Percentiles rank a stretch among this genome's conserved stretches.
Conservation (phyloP, 92 coral and sea anemone genomes). For the Montipora capitata region DNA sequence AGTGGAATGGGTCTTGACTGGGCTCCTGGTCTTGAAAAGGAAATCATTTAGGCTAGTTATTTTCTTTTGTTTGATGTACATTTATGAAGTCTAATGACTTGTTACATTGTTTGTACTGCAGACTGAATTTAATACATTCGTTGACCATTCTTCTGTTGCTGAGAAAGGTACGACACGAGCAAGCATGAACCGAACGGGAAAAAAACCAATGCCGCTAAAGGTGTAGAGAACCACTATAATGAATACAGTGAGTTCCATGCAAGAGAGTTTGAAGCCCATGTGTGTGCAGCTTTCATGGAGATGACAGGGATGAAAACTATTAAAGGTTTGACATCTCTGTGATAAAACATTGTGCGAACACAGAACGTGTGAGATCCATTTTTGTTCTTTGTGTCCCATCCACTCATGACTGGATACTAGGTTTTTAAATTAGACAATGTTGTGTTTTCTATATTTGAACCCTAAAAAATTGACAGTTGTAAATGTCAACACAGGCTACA, state of each 20-base stretch:
- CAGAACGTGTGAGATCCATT: constrained; percentile 6
- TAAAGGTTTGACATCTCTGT: constrained; percentile 42
- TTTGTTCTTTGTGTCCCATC: neutral
- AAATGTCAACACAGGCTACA: constrained; percentile 7
- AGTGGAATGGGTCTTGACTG: neutral
- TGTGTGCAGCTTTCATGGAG: constrained; percentile 58
- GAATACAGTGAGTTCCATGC: constrained; percentile 67
- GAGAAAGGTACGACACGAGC: constrained; percentile 61
- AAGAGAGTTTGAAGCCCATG: constrained; percentile 64
- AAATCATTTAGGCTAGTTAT: neutral
- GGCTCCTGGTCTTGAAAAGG: neutral
- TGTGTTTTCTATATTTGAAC: neutral
- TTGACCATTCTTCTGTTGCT: constrained; percentile 54
- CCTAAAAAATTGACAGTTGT: neutral
- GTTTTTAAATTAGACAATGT: neutral
- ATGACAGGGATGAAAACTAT: constrained; percentile 38
- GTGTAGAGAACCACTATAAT: constrained; percentile 47
- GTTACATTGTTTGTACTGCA: constrained; percentile 10
- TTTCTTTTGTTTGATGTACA: neutral
- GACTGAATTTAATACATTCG: constrained; percentile 59
- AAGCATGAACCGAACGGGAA: constrained; percentile 40
- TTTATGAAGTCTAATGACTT: constrained; percentile 2
- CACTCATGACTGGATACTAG: constrained; percentile 1
- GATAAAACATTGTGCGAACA: neutral
- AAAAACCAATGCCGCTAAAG: constrained; percentile 61